Evolutionary conservation across 2,113 vertebrate genomes (phyloP), one percentile per base, ranked within the genome.

Genomic region (Xerus inauris): DNA sequence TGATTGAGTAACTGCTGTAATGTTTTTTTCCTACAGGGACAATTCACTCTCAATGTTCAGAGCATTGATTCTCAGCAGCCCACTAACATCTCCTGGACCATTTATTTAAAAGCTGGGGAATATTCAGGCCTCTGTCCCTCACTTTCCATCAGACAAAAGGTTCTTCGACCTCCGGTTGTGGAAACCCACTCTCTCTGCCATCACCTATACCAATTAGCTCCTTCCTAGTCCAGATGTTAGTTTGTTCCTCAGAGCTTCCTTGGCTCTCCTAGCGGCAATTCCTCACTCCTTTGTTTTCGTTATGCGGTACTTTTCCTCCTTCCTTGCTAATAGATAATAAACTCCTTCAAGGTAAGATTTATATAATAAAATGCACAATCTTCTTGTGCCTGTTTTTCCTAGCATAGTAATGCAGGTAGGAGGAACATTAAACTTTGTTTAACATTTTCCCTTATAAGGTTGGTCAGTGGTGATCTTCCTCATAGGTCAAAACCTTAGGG

Each of bases 11-110:
- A 96, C 81, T 76, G 32, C 14, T 45, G 2, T 62, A 40, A 94
- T n/a, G 20, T 42, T 67, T 67, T 67, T 67, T 67, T 69, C 54
- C 45, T 88, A 40, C 71, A 84, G 47, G 24, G 51, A 95, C 30
- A 95, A 79, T 84, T 79, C 89, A 67, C 83, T 94, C 85, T 89
- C 30, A 82, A 57, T 24, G 38, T 51, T 47, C 35, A 45, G 62
- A 92, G 62, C 69, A 67, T 83, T 77, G 45, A 32, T 49, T 17
- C 54, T 57, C 54, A 20, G 24, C 92, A 40, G 3, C 35, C 57
- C 59, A 62, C 32, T 72, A 35, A 5, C 40, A 38, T 90, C 26
- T 89, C 54, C 54, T 19, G n/a, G 24, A 24, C 67, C 59, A 45
- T 62, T 91, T 75, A 79, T 84, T 87, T 83, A 62, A 83, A 83